Evolutionary conservation across 2,888 invertebrate species (phyloP).

Genomic region (Zygothrica quintamaculata): DNA sequence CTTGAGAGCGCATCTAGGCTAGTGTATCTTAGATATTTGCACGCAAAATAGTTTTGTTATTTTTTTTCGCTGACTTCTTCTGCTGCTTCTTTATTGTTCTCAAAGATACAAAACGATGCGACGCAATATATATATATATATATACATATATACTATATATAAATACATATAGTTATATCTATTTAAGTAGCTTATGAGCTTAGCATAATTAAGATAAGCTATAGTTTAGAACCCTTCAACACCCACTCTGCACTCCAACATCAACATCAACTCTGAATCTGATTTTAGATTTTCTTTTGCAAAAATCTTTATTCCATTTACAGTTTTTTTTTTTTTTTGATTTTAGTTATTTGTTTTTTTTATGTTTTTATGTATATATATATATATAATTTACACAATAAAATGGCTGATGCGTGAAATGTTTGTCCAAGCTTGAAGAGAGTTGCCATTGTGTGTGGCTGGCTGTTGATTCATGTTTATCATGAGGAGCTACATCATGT

Average conservation of each 20-base stretch:
- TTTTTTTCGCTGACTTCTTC: slow-evolving; percentile 56
- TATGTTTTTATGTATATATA: slow-evolving; percentile 19
- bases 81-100: slow-evolving; percentile 58
- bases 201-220: slow-evolving; percentile 30
- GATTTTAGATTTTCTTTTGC: slow-evolving; percentile 52
- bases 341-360: slow-evolving; percentile 40
- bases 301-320: slow-evolving; percentile 56
- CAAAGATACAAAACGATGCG: slow-evolving; percentile 63
- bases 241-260: slow-evolving; percentile 1
- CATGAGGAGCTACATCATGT: slow-evolving; percentile 39
- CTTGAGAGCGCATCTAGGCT: slow-evolving; percentile 83
- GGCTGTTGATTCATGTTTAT: slow-evolving; percentile 78
- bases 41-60: slow-evolving; percentile 83
- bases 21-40: slow-evolving; percentile 84
- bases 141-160: too few species aligned
- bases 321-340: slow-evolving; percentile 10
- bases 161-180: too few species aligned
- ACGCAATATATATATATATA: too few species aligned
- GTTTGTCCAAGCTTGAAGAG: slow-evolving; percentile 83
- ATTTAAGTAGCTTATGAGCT: slow-evolving; percentile 7
- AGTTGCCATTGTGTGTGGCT: slow-evolving; percentile 75
- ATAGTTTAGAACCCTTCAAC: slow-evolving; percentile 27
- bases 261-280: slow-evolving; percentile 42
- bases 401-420: slow-evolving; percentile 83
- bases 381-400: slow-evolving; percentile 68